Evolutionary conservation across 2,888 invertebrate genomes (phyloP).

Genomic region (Lobophora halterata): DNA sequence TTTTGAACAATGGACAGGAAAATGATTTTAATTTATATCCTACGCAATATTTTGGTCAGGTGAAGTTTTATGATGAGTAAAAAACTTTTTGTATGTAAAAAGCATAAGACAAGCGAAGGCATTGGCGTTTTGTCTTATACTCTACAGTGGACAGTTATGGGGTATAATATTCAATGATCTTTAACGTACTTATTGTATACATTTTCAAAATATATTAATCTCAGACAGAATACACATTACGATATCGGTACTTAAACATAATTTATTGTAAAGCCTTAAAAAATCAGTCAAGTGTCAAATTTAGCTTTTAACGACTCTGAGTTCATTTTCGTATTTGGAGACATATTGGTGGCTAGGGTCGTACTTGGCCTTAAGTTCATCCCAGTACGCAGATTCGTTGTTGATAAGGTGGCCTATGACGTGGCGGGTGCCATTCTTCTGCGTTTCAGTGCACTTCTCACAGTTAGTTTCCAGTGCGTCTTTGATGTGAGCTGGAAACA

Average conservation of each 20-base stretch:
- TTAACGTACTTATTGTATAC: too few species aligned
- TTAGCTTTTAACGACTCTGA: slow-evolving; percentile 32
- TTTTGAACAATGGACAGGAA: neutral
- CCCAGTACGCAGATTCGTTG: slow-evolving; percentile 50
- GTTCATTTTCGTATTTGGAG: slow-evolving; percentile 47
- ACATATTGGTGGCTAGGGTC: slow-evolving; percentile 45
- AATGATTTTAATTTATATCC: neutral
- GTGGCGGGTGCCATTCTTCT: slow-evolving; percentile 42
- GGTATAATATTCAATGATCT: too few species aligned
- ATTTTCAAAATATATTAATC: too few species aligned
- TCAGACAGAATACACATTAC: too few species aligned
- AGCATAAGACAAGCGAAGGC: too few species aligned
- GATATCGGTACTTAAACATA: too few species aligned
- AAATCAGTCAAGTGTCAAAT: slow-evolving; percentile 9
- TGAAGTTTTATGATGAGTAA: too few species aligned
- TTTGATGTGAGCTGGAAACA: slow-evolving; percentile 51
- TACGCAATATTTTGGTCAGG: too few species aligned
- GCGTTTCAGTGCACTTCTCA: slow-evolving; percentile 54
- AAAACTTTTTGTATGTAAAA: too few species aligned
- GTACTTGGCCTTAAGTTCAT: slow-evolving; percentile 46
- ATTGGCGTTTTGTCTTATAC: too few species aligned
- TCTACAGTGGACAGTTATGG: too few species aligned
- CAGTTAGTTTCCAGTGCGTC: slow-evolving; percentile 64
- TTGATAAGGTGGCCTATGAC: slow-evolving; percentile 62
- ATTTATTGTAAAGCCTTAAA: too few species aligned